Conservation (phyloP, 2,888 invertebrate genomes). For the Protonemura montana region DNA sequence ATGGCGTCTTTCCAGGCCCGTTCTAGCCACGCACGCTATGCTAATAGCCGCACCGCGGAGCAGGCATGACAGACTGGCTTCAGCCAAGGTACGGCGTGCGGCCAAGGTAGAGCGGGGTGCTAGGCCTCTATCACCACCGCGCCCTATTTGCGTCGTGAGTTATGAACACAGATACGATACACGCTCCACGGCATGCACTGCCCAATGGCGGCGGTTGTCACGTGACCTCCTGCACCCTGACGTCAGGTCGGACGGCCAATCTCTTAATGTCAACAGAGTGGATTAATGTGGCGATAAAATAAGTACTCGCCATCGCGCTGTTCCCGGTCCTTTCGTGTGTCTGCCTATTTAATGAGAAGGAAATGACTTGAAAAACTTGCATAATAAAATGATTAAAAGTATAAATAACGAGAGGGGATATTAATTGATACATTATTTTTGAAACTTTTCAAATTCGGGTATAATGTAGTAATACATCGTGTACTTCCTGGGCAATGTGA, state of each 20-base stretch:
- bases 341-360: not conserved
- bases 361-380: conserved; percentile 29
- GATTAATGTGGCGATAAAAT: conserved; percentile 36
- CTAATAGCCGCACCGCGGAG: conserved; percentile 23
- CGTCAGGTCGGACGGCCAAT: conserved; percentile 33
- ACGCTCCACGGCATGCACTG: conserved; percentile 23
- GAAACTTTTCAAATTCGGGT: not conserved
- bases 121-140: conserved; percentile 40
- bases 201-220: not conserved
- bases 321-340: conserved; percentile 16
- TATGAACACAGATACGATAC: conserved; percentile 42
- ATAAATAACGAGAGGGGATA: conserved; percentile 29
- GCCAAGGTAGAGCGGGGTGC: not conserved
- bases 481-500: conserved; percentile 1
- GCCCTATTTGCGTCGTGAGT: conserved; percentile 44
- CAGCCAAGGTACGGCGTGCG: not conserved
- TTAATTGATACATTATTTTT: conserved; percentile 24
- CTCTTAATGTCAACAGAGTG: conserved; percentile 44
- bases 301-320: conserved; percentile 4
- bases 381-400: conserved; percentile 40
- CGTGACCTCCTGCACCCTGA: conserved; percentile 29
- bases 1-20: not conserved
- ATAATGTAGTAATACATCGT: conserved; percentile 23
- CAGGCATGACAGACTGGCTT: not conserved
- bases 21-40: conserved; percentile 7